Percentiles rank a stretch among this genome's conserved stretches.
Evolutionary conservation across 2,888 invertebrate genomes (phyloP).

Genomic region (Eupithecia centaureata): DNA sequence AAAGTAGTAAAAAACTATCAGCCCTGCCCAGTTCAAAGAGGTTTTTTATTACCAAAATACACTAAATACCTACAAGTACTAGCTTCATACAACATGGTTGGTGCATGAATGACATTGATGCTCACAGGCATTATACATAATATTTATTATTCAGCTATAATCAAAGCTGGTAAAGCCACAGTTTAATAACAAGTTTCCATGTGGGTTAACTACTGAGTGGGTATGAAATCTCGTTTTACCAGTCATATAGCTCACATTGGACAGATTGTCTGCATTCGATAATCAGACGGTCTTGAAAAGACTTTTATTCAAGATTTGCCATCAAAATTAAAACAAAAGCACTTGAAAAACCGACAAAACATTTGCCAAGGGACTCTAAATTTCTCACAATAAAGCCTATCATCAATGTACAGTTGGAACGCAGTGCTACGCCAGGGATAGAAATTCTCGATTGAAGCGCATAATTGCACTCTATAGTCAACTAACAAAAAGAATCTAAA

Average conservation of each 20-base stretch:
- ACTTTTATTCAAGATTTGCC: neutral
- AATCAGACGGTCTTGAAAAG: neutral
- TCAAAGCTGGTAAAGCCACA: constrained; percentile 12
- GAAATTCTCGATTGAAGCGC: neutral
- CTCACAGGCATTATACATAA: constrained; percentile 14
- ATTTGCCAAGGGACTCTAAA: neutral
- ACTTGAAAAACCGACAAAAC: neutral
- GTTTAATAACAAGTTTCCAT: neutral
- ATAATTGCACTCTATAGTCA: too few relatives aligned
- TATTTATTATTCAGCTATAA: constrained; percentile 29
- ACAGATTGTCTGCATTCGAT: neutral
- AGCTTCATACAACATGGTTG: constrained; percentile 1
- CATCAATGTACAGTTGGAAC: neutral
- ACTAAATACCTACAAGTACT: neutral
- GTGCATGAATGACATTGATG: constrained; percentile 30
- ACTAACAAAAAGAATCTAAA: constrained; percentile 1
- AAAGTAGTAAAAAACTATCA: neutral
- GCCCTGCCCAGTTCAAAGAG: neutral
- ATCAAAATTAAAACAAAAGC: neutral
- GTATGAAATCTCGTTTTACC: neutral
- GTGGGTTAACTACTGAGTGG: neutral
- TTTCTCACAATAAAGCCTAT: neutral
- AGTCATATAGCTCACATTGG: neutral
- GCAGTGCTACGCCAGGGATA: constrained; percentile 19
- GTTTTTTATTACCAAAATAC: neutral